A percentile compares a stretch with the other conserved stretches of the same genome.
These are phyloP conservation scores for Paracanthobrama guichenoti DNA, from an alignment of 2,113 vertebrate species.

Conservation along the genomic window DNA sequence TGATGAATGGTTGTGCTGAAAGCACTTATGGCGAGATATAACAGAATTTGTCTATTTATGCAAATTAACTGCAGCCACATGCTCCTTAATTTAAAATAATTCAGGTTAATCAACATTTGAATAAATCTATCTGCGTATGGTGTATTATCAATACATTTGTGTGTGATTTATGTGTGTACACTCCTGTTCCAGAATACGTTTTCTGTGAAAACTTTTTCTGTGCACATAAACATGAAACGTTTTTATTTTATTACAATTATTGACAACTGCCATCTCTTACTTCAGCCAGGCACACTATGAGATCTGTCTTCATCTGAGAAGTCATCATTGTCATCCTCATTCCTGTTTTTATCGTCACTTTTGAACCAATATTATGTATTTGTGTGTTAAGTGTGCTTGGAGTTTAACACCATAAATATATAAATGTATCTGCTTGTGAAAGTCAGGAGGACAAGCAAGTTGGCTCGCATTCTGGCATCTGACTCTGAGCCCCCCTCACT, in stretches of 20 bases:
- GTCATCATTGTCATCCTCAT: not conserved
- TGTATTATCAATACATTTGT: not conserved
- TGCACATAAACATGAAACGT: not conserved
- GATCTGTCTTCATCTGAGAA: not conserved
- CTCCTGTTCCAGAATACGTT: not conserved
- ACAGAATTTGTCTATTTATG: not conserved
- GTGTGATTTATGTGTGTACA: not conserved
- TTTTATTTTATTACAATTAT: not conserved
- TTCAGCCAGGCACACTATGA: not conserved
- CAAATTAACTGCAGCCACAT: not conserved
- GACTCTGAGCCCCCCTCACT: constrained; percentile 34
- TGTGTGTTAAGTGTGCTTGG: constrained; percentile 1
- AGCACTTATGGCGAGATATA: not conserved
- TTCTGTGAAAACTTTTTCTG: not conserved
- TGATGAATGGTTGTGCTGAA: not conserved
- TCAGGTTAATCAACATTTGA: not conserved
- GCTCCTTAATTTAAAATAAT: not conserved
- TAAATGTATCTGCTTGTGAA: constrained; percentile 3
- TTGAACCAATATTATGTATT: not conserved
- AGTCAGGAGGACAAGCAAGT: constrained; percentile 26
- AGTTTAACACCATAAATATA: constrained; percentile 16
- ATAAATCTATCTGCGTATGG: not conserved
- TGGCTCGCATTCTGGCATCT: not conserved
- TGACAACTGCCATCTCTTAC: not conserved
- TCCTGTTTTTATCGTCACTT: not conserved